These are phyloP conservation scores for Catalaphyllia jardinei DNA, from an alignment of 64 coral and sea anemone genomes.

Conservation along the genomic window DNA sequence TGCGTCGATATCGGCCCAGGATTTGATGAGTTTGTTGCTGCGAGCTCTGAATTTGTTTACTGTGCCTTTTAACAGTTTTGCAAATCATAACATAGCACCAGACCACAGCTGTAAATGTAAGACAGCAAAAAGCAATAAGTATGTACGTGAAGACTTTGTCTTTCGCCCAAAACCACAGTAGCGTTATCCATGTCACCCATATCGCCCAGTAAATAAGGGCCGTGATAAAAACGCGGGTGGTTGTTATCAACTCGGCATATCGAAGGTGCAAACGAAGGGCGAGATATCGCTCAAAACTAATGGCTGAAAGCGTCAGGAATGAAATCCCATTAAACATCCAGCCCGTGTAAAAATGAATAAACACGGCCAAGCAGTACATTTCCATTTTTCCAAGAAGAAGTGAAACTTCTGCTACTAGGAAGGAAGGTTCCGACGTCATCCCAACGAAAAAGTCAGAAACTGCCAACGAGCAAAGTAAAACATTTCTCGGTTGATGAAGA, in stretches of 20 bases:
- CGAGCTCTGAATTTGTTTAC: not conserved
- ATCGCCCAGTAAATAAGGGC: conserved; percentile 57
- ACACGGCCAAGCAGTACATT: conserved; percentile 31
- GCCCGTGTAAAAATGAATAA: conserved; percentile 51
- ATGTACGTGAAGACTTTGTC: not conserved
- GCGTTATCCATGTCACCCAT: conserved; percentile 13
- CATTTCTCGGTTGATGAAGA: conserved; percentile 59
- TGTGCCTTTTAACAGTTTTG: conserved; percentile 35
- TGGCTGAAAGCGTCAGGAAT: conserved; percentile 76
- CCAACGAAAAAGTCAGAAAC: conserved; percentile 78
- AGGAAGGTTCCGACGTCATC: conserved; percentile 55
- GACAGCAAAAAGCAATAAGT: not conserved
- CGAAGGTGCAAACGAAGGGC: conserved; percentile 69
- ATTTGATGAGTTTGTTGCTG: not conserved
- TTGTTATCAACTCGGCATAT: conserved; percentile 67
- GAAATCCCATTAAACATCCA: conserved; percentile 80
- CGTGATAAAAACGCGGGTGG: conserved; percentile 34
- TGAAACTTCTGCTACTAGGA: conserved; percentile 15
- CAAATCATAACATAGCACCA: not conserved
- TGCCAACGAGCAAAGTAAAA: conserved; percentile 64
- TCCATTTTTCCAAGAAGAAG: conserved; percentile 40
- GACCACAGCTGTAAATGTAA: not conserved
- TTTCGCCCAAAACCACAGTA: conserved; percentile 17
- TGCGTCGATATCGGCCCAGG: conserved; percentile 1
- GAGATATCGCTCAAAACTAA: conserved; percentile 79